Percentiles rank a stretch among this genome's conserved stretches.
Conservation (phyloP, 2,888 invertebrate species). For the Parnassius glacialis region DNA sequence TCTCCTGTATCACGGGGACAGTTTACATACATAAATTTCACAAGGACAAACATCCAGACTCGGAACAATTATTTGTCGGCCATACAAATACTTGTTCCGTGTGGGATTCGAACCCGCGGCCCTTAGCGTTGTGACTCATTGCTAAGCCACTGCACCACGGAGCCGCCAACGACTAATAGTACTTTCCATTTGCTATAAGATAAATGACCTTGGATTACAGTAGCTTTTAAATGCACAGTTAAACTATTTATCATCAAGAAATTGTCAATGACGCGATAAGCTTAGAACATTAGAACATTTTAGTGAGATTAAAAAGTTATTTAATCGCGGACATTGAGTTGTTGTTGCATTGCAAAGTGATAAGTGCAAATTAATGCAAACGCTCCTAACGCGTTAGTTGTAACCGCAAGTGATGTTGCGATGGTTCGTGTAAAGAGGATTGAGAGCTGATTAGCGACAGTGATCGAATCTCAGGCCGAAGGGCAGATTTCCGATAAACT, state of each 20-base stretch:
- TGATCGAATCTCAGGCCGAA: constrained; percentile 76
- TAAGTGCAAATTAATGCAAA: constrained; percentile 23
- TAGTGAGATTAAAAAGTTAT: constrained; percentile 9
- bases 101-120: too few species aligned
- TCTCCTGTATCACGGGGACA: too few species aligned
- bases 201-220: neutral
- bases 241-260: constrained; percentile 14
- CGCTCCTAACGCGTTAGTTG: constrained; percentile 37
- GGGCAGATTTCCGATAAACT: constrained; percentile 76
- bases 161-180: too few species aligned
- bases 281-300: constrained; percentile 13
- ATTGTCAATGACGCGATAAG: constrained; percentile 8
- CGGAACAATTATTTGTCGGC: too few species aligned
- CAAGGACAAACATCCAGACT: too few species aligned
- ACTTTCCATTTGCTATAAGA: neutral
- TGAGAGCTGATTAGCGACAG: constrained; percentile 70
- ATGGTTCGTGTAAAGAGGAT: constrained; percentile 66
- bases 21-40: too few species aligned
- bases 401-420: constrained; percentile 42
- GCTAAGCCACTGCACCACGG: too few species aligned
- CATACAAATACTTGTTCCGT: too few species aligned
- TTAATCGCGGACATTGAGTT: constrained; percentile 16
- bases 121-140: too few species aligned
- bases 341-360: constrained; percentile 8
- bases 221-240: constrained; percentile 12